Percentiles rank a stretch among this genome's conserved stretches.
Conservation (phyloP, 2,888 invertebrate genomes). For the Drosophila meridionalis region DNA sequence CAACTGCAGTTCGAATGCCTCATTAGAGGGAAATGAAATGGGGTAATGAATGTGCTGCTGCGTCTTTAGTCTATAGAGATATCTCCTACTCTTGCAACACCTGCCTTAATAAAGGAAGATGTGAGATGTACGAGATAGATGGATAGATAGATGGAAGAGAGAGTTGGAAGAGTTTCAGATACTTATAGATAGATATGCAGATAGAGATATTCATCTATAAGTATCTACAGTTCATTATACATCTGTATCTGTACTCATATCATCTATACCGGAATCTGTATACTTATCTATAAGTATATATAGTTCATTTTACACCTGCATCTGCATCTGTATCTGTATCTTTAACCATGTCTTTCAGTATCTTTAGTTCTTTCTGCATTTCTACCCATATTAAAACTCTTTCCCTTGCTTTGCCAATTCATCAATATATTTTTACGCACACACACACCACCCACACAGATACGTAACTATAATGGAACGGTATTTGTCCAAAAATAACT, state of each 20-base stretch:
- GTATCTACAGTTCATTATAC: no score
- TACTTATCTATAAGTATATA: not conserved
- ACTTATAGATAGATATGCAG: no score
- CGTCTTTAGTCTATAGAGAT: not conserved
- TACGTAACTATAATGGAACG: slow-evolving; percentile 3
- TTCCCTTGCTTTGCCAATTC: not conserved
- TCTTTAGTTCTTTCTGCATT: not conserved
- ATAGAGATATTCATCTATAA: no score
- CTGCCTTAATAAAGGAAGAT: not conserved
- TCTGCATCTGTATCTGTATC: not conserved
- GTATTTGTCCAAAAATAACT: slow-evolving; percentile 19
- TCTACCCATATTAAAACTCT: not conserved
- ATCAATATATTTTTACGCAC: not conserved
- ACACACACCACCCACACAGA: not conserved
- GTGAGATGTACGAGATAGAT: not conserved
- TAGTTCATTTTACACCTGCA: not conserved
- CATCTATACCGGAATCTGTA: no score
- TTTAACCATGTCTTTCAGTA: not conserved
- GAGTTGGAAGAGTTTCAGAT: no score
- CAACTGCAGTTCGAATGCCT: slow-evolving; percentile 44
- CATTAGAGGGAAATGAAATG: slow-evolving; percentile 26
- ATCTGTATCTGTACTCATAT: no score
- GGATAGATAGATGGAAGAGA: no score
- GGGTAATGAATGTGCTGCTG: not conserved
- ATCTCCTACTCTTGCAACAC: not conserved